Conservation (phyloP, 2,113 vertebrate genomes). For the Lagopus leucura region DNA sequence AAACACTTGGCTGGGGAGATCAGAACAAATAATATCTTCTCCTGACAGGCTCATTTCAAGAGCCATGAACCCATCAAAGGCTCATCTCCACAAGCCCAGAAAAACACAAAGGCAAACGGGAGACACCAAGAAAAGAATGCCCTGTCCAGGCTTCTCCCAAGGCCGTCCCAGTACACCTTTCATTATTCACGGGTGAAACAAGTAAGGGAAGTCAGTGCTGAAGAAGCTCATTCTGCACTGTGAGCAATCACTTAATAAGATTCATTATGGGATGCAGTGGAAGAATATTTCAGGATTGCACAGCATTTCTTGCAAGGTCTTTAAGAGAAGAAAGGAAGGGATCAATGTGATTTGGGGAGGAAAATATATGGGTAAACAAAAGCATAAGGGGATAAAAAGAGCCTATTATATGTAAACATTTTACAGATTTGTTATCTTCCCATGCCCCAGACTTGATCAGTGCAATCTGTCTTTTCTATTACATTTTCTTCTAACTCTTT, state of each 20-base stretch:
- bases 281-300: not conserved
- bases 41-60: not conserved
- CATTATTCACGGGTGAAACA: not conserved
- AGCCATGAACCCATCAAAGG: not conserved
- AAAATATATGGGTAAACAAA: not conserved
- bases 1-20: not conserved
- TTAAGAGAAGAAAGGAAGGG: not conserved
- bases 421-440: not conserved
- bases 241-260: fast-evolving
- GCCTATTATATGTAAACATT: not conserved
- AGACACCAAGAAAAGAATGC: not conserved
- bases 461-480: not conserved
- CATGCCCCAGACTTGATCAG: not conserved
- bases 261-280: fast-evolving
- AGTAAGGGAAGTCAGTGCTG: not conserved
- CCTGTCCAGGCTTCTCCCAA: fast-evolving
- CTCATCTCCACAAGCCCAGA: not conserved
- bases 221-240: not conserved
- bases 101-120: not conserved
- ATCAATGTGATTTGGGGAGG: not conserved
- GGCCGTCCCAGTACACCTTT: not conserved
- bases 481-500: not conserved
- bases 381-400: not conserved
- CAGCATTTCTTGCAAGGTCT: not conserved
- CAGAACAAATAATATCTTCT: not conserved